Conservation (phyloP, 2,888 invertebrate species). For the Nemotelus pantherinus region DNA sequence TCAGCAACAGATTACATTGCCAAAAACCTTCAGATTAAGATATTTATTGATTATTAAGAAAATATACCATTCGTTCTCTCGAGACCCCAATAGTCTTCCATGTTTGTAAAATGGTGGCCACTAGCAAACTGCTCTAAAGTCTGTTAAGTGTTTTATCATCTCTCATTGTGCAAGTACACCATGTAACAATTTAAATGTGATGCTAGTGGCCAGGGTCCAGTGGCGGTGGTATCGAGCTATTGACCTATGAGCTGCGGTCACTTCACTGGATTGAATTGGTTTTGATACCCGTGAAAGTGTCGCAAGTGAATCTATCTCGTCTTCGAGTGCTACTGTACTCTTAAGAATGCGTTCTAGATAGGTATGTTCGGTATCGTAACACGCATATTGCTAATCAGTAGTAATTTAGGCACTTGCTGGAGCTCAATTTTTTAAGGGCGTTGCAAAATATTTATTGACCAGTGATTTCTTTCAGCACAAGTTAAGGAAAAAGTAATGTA, state of each 20-base stretch:
- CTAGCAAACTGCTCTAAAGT: conserved; percentile 52
- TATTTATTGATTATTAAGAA: conserved; percentile 25
- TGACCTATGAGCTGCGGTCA: conserved; percentile 26
- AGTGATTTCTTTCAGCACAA: background rate
- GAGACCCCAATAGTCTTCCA: conserved; percentile 64
- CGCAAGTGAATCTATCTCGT: background rate
- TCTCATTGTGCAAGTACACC: conserved; percentile 48
- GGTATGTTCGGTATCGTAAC: background rate
- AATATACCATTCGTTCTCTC: conserved; percentile 63
- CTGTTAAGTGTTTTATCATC: conserved; percentile 48
- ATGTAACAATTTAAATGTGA: conserved; percentile 40
- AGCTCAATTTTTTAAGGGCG: conserved; percentile 6
- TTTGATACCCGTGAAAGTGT: background rate
- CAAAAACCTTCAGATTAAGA: conserved; percentile 8
- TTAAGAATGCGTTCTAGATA: no score
- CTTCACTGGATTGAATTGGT: no score
- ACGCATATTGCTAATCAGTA: conserved; percentile 11
- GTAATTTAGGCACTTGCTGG: conserved; percentile 26
- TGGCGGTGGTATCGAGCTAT: conserved; percentile 45
- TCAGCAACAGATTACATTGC: background rate
- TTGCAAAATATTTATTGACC: background rate
- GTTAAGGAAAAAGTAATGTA: no score
- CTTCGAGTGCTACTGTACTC: conserved; percentile 13
- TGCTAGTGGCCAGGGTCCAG: conserved; percentile 41
- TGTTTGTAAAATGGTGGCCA: conserved; percentile 56